Base-by-base conservation (phyloP, 2,113 vertebrate genomes). In the Nothobranchius kuhntae region DNA sequence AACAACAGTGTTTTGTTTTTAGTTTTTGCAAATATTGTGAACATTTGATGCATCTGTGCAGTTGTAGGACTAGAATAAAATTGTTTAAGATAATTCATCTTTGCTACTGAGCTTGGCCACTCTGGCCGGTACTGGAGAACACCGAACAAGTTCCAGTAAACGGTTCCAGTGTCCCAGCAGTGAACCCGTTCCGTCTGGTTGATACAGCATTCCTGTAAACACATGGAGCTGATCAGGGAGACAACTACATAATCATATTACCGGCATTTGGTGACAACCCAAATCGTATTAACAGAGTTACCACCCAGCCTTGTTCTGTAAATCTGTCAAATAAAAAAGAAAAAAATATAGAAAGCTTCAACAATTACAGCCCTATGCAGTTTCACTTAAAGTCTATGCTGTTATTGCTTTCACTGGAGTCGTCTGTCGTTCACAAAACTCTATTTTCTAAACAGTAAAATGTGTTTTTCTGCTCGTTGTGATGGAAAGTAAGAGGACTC, bases 181-280 rank as follows among this genome's bases (percentile, higher is more conserved):
- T 67, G 53, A 74, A 62, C 26, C 47, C 36, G 30, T 6, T 81
- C 40, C 57, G 59, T 71, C 65, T 71, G 62, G 60, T 47, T 59
- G 14, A 64, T 42, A 21, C 30, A 76, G 53, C 59, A 30, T 71
- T 83, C 62, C 71, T 53, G 36, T 42, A 75, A 55, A 88, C 86
- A 87, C 68, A 78, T 86, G 87, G 81, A 85, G 75, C 57, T 70
- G 76, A 88, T 87, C 68, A 79, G 63, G 52, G 66, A 56, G 62
- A 35, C 38, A 82, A 72, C 59, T 55, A 80, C 59, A 77, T 85
- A 78, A 79, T 77, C 71, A 77, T 78, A 80, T 81, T 80, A 80
- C 81, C 61, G 59, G 61, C 73, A 65, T 78, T 82, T 85, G 74
- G 67, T 71, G 55, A 44, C 52, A 62, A 55, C 59, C 53, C 65